Conservation (phyloP, 2,888 invertebrate genomes). For the Amphipoea oculea region DNA sequence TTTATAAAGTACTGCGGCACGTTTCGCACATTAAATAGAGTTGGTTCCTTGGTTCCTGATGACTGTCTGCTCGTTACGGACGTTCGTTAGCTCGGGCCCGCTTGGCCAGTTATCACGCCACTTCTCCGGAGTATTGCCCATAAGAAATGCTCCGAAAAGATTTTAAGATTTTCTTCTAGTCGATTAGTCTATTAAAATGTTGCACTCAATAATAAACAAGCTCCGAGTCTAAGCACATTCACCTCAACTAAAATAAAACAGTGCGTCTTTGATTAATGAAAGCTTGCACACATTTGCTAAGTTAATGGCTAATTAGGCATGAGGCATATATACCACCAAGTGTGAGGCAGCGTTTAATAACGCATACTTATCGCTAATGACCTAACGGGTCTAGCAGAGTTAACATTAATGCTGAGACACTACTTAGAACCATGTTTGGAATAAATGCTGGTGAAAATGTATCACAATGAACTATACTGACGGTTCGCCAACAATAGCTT, state of each 20-base stretch:
- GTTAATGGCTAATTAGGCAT: slow-evolving; percentile 37
- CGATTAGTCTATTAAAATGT: slow-evolving; percentile 15
- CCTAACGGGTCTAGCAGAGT: slow-evolving; percentile 42
- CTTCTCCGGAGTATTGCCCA: slow-evolving; percentile 21
- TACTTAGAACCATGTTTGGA: slow-evolving; percentile 28
- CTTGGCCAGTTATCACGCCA: slow-evolving; percentile 39
- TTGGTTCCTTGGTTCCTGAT: slow-evolving; percentile 60
- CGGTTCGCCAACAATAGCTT: slow-evolving; percentile 9
- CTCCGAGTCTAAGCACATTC: slow-evolving; percentile 5
- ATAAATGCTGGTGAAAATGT: slow-evolving; percentile 47
- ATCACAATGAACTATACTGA: slow-evolving; percentile 38
- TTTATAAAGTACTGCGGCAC: slow-evolving; percentile 58
- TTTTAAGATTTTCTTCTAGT: slow-evolving; percentile 42
- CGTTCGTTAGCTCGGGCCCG: slow-evolving; percentile 39
- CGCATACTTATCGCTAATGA: slow-evolving; percentile 42
- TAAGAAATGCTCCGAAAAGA: slow-evolving; percentile 12
- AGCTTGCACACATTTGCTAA: slow-evolving; percentile 25
- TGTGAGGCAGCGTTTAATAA: slow-evolving; percentile 47
- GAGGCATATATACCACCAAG: slow-evolving; percentile 29
- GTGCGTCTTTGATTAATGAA: slow-evolving; percentile 26
- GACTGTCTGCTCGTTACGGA: slow-evolving; percentile 56
- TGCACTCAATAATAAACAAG: slow-evolving; percentile 40
- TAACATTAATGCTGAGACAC: slow-evolving; percentile 53
- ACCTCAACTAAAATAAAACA: slow-evolving; percentile 33
- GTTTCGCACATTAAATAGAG: slow-evolving; percentile 58